Base-by-base conservation (phyloP, 2,113 vertebrate species). In the Octodon degus region DNA sequence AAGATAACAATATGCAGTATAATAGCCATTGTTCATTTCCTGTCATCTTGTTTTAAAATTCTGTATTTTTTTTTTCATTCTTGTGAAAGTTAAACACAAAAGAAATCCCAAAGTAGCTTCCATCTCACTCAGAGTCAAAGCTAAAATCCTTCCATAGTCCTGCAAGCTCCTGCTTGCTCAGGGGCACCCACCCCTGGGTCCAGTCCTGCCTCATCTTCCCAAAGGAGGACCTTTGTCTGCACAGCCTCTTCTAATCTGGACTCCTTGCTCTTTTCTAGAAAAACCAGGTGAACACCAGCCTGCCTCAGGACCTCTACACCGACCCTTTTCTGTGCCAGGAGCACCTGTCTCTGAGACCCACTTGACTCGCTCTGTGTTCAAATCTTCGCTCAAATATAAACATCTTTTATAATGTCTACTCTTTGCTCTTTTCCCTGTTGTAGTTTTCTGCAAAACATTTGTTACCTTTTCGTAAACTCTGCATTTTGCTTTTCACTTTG, bases 401-500 rank as follows among this genome's bases (percentile, higher is more conserved):
- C 40, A 87, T 65, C 37, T 80, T 32, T 84, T 79, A 76, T 62
- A 92, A 67, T 25, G 8, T 10, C 19, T 84, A 13, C 10, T 17
- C 6, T 40, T 58, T 80, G 63, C 53, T 27, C 4, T 34, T 91
- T 77, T 37, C 19, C 27, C 27, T 0, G 53, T 68, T 34, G n/a
- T 0, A 20, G 40, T 63, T 63, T 93, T 74, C 80, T 87, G 27
- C 11, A 17, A 12, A 50, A 9, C n/a, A 25, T 79, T 81, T 67
- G 47, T 50, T 30, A 13, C 32, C 17, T 47, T 89, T 60, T 62
- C 47, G 14, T 43, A 55, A 74, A 24, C 43, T 67, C 58, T 58
- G 1, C 30, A 58, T 74, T 94, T 92, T 90, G 79, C 30, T 92
- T 92, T 62, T 70, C 80, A 58, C 70, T 86, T 89, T 83, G 53